Evolutionary conservation across 2,113 vertebrate genomes (phyloP), one percentile per base, ranked within the genome.

Genomic region (Gnathonemus longibarbis): DNA sequence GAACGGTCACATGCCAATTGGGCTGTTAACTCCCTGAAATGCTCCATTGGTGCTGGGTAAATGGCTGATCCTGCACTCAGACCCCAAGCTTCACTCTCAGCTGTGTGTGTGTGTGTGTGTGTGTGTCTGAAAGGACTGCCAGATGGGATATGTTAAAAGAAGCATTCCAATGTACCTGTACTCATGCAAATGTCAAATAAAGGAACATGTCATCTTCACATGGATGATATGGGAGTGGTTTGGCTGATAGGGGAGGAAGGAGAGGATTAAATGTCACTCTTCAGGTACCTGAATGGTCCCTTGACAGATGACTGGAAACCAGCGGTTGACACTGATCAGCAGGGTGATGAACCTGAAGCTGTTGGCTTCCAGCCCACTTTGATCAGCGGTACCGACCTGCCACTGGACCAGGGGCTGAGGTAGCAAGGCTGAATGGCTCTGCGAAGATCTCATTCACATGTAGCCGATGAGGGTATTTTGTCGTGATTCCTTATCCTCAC

Each of bases 391-490:
- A 15, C 70, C 1, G 91, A 89, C 91, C 93, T 90, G 88, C 91
- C 46, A 89, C 90, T 91, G 92, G 92, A 93, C 90, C 90, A 91
- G 92, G 92, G 91, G 93, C 93, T 90, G 92, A 90, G 90, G 91
- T 92, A 92, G 70, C 80, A 88, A 91, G 91, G 93, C 94, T 93
- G 93, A 94, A 90, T 91, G 88, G 92, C 91, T 91, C 93, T 96
- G 95, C 94, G 94, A 95, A 95, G 92, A 94, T 95, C 93, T 94
- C 94, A 93, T 94, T 95, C 94, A 93, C 95, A 92, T 93, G 92
- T 84, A 94, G 93, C 94, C 93, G 94, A 95, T 95, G 93, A 93
- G 92, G 93, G 93, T 93, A 94, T 95, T 95, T 94, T 93, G 91
- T 91, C 92, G 90, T 92, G 94, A 93, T 93, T 93, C 93, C 93